Base-by-base conservation (phyloP, 2,797 vertebrate species). In the Micropoecilia bifurca region DNA sequence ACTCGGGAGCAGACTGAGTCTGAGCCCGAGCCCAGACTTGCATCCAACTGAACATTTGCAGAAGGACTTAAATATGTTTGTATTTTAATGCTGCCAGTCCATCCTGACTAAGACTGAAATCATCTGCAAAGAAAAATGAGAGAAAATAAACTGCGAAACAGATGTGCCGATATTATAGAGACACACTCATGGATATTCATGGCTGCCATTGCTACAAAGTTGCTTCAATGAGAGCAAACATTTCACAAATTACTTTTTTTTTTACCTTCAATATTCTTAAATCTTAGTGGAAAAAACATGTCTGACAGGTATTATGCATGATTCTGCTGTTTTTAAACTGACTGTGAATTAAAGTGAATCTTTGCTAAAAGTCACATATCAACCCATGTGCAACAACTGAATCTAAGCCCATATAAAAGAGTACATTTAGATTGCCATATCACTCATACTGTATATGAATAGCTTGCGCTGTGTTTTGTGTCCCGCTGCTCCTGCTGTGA, bases 401-500 rank as follows among this genome's bases (percentile, higher is more conserved):
- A 43, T 8, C 39, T 43, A 25, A 12, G 55, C n/a, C 41, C 2
- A 71, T n/a, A 28, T n/a, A 7, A 45, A 71, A 6, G 13, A 71
- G 68, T 13, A 41, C 10, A 6, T 45, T 28, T 45, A 39, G 68
- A 71, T 45, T 86, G 78, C 53, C 12, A 76, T 82, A 81, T 88
- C 83, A 82, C 84, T 91, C 18, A 20, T 68, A 76, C n/a, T 81
- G 71, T 79, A 84, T 82, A 43, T 53, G 85, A 92, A 83, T 83
- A 69, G 28, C 80, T 89, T 14, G 59, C 80, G 77, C 69, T 80
- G 80, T 78, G 33, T 85, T 82, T 91, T 86, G 68, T 28, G n/a
- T 86, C 86, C 80, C 71, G 66, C 47, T 84, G 88, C 75, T 68
- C 71, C 87, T 85, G 87, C 79, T 83, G 79, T 89, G 87, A 86